A percentile compares a stretch with the other conserved stretches of the same genome.
These are phyloP conservation scores for Dicyrtomina minuta DNA, from an alignment of 2,888 invertebrate genomes.

Conservation along the genomic window DNA sequence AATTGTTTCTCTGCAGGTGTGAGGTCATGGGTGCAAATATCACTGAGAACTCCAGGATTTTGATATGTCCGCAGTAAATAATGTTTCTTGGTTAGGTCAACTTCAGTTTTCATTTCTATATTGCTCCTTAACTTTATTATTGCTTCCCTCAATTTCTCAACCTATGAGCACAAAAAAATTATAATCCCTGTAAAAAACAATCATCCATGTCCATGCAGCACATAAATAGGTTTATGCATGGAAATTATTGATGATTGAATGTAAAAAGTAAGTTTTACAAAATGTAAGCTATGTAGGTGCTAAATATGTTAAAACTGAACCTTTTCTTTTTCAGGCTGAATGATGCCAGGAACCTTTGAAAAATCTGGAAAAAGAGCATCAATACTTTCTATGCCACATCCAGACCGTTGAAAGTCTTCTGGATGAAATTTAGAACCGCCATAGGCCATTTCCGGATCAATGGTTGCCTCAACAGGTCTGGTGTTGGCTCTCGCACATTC, in stretches of 20 bases:
- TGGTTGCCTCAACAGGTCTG: too few relatives aligned
- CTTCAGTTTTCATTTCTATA: background rate
- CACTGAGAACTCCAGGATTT: conserved; percentile 32
- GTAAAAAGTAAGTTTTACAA: background rate
- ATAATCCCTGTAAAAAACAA: too few relatives aligned
- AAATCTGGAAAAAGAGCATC: conserved; percentile 19
- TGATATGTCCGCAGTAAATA: conserved; percentile 26
- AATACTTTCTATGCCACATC: too few relatives aligned
- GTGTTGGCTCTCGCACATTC: conserved; percentile 15
- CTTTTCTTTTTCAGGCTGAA: conserved; percentile 27
- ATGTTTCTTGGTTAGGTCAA: conserved; percentile 15
- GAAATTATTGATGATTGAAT: too few relatives aligned
- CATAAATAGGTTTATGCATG: too few relatives aligned
- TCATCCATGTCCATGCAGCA: too few relatives aligned
- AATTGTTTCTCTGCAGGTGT: conserved; percentile 21
- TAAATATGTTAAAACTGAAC: background rate
- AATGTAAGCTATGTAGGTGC: background rate
- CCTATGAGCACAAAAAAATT: background rate
- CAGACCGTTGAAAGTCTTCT: too few relatives aligned
- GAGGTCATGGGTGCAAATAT: conserved; percentile 16
- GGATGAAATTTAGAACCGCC: too few relatives aligned
- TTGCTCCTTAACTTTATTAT: conserved; percentile 12
- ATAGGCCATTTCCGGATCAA: too few relatives aligned
- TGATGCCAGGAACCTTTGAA: background rate
- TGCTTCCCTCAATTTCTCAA: conserved; percentile 2